phyloP scores from a whole-genome alignment of 2,113 vertebrate species.

The Chinchilla lanigera region DNA sequence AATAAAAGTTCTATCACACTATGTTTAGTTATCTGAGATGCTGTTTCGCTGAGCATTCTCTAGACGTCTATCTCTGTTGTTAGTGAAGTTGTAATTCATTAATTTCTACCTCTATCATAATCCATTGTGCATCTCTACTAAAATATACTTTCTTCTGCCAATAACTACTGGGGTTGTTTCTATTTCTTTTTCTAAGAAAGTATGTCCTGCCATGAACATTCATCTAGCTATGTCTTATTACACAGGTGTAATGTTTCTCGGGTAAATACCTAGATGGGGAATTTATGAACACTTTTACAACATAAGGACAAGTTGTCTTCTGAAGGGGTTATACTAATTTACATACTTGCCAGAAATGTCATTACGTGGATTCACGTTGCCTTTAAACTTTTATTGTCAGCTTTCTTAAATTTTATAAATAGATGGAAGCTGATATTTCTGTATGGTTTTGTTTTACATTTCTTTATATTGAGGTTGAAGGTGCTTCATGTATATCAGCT shows the following conservation, averaged over 20 bases:
- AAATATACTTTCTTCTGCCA: conserved; percentile 37
- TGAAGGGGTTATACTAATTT: background rate
- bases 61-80: background rate
- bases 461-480: background rate
- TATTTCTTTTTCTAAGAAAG: conserved; percentile 14
- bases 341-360: background rate
- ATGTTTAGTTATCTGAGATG: background rate
- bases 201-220: conserved; percentile 1
- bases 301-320: background rate
- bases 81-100: background rate
- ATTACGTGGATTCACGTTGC: background rate
- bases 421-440: background rate
- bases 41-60: background rate
- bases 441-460: background rate
- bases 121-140: background rate
- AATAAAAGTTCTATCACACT: background rate
- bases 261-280: background rate
- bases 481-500: background rate
- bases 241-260: background rate
- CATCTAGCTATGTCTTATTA: background rate
- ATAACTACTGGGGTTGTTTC: background rate
- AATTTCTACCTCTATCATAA: background rate
- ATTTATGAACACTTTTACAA: background rate
- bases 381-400: background rate
- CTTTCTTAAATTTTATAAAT: background rate